Base-by-base conservation (phyloP, 2,113 vertebrate genomes). In the Nycticorax nycticorax region DNA sequence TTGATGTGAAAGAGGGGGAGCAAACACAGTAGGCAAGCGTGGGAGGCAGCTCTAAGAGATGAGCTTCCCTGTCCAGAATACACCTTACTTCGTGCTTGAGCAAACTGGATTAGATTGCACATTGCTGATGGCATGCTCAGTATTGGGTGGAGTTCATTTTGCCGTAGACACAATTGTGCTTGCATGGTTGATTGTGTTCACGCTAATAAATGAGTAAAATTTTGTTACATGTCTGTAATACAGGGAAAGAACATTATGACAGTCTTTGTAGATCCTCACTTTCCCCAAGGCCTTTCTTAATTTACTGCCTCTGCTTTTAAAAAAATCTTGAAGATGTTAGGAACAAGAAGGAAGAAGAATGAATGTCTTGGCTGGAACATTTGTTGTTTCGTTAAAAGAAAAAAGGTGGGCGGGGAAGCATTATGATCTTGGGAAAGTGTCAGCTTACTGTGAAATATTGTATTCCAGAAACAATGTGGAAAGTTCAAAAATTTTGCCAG, bases 361-460 rank as follows among this genome's bases (percentile, higher is more conserved):
- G 30, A 78, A 30, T 45, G 23, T 81, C 33, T 89, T 94, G 66
- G 28, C 80, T 92, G 37, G n/a, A 41, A 89, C 33, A 68, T 79
- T 27, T 24, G 16, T 12, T 89, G 30, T 95, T 90, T 81, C 3
- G 1, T 89, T 76, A 19, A 37, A 93, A 82, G 23, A 55, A 66
- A 52, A 60, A 19, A 3, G 1, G 6, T 3, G 5, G 14, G 6
- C 3, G 19, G n/a, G n/a, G 86, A 92, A 88, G 47, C 68, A 37
- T 94, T 97, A 66, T 52, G 88, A 53, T 92, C 50, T 90, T 94
- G 68, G 62, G 84, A 84, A 96, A 48, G 6, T 82, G 27, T 96
- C 1, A 8, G 6, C 35, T 89, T 96, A 67, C 41, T 87, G 39
- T 95, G 74, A 95, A 96, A 80, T 87, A 93, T 4, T 93, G 10